Base-by-base conservation (phyloP, 2,113 vertebrate species). In the Datnioides undecimradiatus region DNA sequence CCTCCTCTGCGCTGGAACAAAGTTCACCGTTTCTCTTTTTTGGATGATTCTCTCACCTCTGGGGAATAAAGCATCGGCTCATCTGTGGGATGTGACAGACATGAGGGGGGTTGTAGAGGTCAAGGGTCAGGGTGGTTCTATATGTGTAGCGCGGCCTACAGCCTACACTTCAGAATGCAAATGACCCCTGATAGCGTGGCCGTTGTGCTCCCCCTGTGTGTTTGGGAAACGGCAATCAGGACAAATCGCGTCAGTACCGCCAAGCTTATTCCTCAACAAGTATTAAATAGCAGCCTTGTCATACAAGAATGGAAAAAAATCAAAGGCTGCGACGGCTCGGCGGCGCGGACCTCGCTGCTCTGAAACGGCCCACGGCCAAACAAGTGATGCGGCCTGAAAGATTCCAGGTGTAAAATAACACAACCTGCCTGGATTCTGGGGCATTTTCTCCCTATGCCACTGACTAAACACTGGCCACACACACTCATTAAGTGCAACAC, bases 91-190 rank as follows among this genome's bases (percentile, higher is more conserved):
- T 21, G 31, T 4, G 43, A 19, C 12, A 48, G 45, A 13, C n/a
- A 3, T 6, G 43, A 51, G 33, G n/a, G 6, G 10, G 65, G 31
- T 27, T 19, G 21, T 9, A 7, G 29, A 69, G 82, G 84, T 87
- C 82, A 87, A 83, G 54, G 87, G 82, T 87, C 86, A 83, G 49
- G 73, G 70, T 79, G 85, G 58, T 43, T 63, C 33, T 80, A 16
- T 23, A 21, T 60, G 57, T 67, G 34, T 40, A 23, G 58, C 25
- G n/a, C 9, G 43, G 73, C 34, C 40, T 54, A 23, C 81, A 57
- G 46, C 63, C 40, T 80, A 46, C 65, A 63, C 51, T 48, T 23
- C 25, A 2, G 41, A 67, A 85, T 87, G 79, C 74, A 83, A 89
- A 89, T 83, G 43, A 69, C 40, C 31, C 38, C 49, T 58, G 36